Percentiles rank a stretch among this genome's conserved stretches.
Evolutionary conservation across 2,888 invertebrate genomes (phyloP).

Genomic region (Drosophila mimetica): DNA sequence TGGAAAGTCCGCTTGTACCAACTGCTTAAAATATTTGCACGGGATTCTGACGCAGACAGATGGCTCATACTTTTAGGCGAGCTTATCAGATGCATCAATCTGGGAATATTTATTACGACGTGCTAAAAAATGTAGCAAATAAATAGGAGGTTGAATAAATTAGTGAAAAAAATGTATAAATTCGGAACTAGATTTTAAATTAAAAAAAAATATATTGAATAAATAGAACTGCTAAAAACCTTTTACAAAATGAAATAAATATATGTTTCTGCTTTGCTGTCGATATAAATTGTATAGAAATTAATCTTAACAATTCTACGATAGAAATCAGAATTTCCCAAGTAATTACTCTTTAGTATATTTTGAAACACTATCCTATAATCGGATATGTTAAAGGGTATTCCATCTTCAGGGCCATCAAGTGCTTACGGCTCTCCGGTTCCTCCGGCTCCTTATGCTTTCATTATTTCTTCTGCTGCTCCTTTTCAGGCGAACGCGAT

Average conservation of each 20-base stretch:
- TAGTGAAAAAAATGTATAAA: no score
- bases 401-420: slow-evolving; percentile 21
- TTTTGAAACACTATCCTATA: neutral
- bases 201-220: no score
- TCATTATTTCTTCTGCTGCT: slow-evolving; percentile 42
- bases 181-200: no score
- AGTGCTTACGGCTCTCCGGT: slow-evolving; percentile 13
- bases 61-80: slow-evolving; percentile 9
- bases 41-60: slow-evolving; percentile 8
- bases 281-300: neutral
- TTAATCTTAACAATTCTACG: neutral
- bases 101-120: neutral
- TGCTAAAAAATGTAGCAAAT: neutral
- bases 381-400: slow-evolving; percentile 41
- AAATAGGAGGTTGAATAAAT: neutral
- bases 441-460: slow-evolving; percentile 48
- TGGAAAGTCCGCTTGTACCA: slow-evolving; percentile 22
- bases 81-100: no score
- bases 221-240: no score
- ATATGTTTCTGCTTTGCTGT: neutral
- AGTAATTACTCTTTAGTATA: neutral
- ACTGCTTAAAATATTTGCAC: slow-evolving; percentile 11
- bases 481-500: slow-evolving; percentile 61
- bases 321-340: neutral
- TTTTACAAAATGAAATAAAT: no score